Base-by-base conservation (phyloP, 2,797 vertebrate species). In the Microchirus variegatus region DNA sequence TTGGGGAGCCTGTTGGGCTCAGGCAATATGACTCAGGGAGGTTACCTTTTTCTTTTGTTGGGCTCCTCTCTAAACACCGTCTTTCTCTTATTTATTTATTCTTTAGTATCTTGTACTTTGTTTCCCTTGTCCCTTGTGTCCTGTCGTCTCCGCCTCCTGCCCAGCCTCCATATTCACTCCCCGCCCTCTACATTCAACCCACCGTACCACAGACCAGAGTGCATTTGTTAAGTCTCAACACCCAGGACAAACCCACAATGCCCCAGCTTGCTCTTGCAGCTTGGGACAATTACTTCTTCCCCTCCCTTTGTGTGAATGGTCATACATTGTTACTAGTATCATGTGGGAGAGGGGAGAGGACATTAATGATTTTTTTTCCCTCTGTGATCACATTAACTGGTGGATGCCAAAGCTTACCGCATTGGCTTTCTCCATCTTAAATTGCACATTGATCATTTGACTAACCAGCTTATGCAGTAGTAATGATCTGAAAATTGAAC, bases 1-100 rank as follows among this genome's bases (percentile, higher is more conserved):
- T 50, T 77, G 59, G 22, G 66, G 63, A 84, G 83, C 78, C 68
- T 63, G 67, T 78, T 67, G 79, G 80, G 85, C 86, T 87, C 78
- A 85, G 75, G 56, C 78, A 59, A 62, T 80, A 38, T 72, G 76
- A 77, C 77, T 70, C 76, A 49, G 75, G 73, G 65, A 73, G 31
- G 31, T 22, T 22, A 22, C 22, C 58, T 62, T 69, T 70, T 54
- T 78, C 78, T 77, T 80, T 89, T 85, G 78, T 84, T 85, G 65
- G 48, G 10, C 62, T 60, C 61, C 68, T 61, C 48, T 62, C 67
- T 56, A 54, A 72, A 73, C 40, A 18, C 62, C 59, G 51, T 65
- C 50, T 63, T 50, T 59, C 60, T 77, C 53, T 57, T 58, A 31
- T 81, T 81, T 55, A 59, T 52, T 80, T 55, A 61, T 54, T 68